Evolutionary conservation across 2,113 vertebrate genomes (phyloP), one percentile per base, ranked within the genome.

Genomic region (Corvus hawaiiensis): DNA sequence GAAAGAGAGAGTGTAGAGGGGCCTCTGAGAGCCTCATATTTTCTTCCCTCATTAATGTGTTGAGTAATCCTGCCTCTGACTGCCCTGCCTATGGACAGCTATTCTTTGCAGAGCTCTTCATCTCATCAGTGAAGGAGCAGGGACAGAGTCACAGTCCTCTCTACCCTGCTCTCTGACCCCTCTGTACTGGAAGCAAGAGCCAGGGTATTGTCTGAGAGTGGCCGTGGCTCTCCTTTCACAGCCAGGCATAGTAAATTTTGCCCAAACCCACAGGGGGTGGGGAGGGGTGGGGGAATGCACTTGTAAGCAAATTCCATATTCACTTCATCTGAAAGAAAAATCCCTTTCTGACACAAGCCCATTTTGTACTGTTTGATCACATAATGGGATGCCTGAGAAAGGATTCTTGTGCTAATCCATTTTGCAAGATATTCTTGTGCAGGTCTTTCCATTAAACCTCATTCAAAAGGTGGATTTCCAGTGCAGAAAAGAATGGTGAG

Each of bases 191-290:
- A 75, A 79, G n/a, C 43, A 43, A 62, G 55, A 48, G 22, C 41
- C 49, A 62, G 35, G 23, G 58, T 39, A 46, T 63, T 80, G 74
- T 83, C 46, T 55, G 41, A 52, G 35, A 83, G 49, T 3, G 2
- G 28, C 28, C 0, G 0, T 27, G n/a, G 7, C 23, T 87, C 55
- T 80, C 30, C 55, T 90, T 86, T 88, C 79, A 67, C 46, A 84
- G 63, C 41, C 68, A 55, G 41, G 22, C 49, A 84, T 1, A 30
- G 9, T 7, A 54, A 72, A 54, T 49, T 79, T 72, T n/a, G 27
- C n/a, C 23, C 23, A 24, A 3, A 71, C 23, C 21, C 37, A 54
- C 0, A 0, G 22, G 5, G 8, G 13, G 6, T 66, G 71, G 43
- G 21, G 58, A 14, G 18, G 12, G 26, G 39, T 71, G 58, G 17